Evolutionary conservation across 1,140 invertebrate genomes (phyloP).

Genomic region (Nephotettix cincticeps): DNA sequence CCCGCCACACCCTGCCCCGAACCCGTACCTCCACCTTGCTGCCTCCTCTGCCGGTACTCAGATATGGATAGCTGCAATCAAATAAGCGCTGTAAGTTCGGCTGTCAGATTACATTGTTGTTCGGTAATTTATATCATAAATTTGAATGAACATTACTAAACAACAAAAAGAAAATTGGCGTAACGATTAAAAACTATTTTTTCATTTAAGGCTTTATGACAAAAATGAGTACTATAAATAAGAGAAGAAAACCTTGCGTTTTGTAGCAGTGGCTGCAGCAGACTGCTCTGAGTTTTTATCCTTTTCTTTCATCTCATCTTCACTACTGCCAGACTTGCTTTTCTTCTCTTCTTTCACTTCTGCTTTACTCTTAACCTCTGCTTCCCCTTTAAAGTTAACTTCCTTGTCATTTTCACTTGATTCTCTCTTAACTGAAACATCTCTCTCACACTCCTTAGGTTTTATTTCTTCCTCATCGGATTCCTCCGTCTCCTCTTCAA

Average conservation of each 20-base stretch:
- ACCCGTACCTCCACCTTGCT: constrained; percentile 41
- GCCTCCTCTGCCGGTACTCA: constrained; percentile 67
- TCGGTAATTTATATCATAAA: no score
- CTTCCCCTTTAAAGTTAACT: background rate
- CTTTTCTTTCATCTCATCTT: background rate
- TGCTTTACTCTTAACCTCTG: background rate
- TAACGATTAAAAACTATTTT: no score
- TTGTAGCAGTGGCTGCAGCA: background rate
- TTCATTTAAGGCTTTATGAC: no score
- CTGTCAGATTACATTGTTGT: no score
- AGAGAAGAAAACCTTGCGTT: background rate
- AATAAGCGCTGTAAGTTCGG: no score
- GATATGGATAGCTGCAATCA: constrained; percentile 64
- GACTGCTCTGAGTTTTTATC: background rate
- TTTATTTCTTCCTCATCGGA: constrained; percentile 27
- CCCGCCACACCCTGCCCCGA: background rate
- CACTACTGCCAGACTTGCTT: background rate
- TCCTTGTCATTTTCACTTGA: background rate
- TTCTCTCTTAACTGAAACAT: background rate
- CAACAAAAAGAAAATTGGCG: no score
- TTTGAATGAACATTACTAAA: constrained; percentile 1
- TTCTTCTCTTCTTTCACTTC: background rate
- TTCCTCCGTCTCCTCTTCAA: constrained; percentile 16
- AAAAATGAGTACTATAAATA: no score
- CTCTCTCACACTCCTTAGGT: background rate